A percentile compares a stretch with the other conserved stretches of the same genome.
Evolutionary conservation across 2,797 vertebrate genomes (phyloP).

Genomic region (Danio tinwini): DNA sequence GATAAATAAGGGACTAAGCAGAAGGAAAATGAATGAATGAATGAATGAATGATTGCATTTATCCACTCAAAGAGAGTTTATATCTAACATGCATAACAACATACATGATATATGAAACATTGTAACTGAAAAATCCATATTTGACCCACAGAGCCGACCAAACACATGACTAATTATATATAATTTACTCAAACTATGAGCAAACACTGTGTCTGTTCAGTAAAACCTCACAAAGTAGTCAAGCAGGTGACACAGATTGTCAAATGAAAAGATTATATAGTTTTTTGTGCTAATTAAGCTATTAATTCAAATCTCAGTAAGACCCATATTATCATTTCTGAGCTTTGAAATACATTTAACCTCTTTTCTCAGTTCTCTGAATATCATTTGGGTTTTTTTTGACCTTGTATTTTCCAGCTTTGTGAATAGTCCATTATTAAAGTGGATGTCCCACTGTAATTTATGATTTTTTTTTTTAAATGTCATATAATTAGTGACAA

Average conservation of each 20-base stretch:
- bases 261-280: constrained; percentile 39
- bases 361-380: constrained; percentile 28
- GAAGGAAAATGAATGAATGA: too few relatives aligned
- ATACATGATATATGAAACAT: neutral
- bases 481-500: constrained; percentile 72
- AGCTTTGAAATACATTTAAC: constrained; percentile 47
- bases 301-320: constrained; percentile 52
- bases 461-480: constrained; percentile 63
- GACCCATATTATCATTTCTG: constrained; percentile 47
- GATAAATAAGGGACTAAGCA: too few relatives aligned
- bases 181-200: constrained; percentile 3
- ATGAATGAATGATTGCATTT: too few relatives aligned
- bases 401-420: constrained; percentile 64
- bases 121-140: neutral
- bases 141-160: neutral
- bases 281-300: constrained; percentile 47
- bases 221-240: constrained; percentile 3
- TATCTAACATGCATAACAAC: too few relatives aligned
- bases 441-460: constrained; percentile 65
- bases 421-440: constrained; percentile 63
- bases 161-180: constrained; percentile 24
- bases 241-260: constrained; percentile 29
- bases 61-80: too few relatives aligned
- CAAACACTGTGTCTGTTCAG: constrained; percentile 11
- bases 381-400: constrained; percentile 61